Conservation (phyloP, 2,888 invertebrate species). For the Spilarctia lutea region DNA sequence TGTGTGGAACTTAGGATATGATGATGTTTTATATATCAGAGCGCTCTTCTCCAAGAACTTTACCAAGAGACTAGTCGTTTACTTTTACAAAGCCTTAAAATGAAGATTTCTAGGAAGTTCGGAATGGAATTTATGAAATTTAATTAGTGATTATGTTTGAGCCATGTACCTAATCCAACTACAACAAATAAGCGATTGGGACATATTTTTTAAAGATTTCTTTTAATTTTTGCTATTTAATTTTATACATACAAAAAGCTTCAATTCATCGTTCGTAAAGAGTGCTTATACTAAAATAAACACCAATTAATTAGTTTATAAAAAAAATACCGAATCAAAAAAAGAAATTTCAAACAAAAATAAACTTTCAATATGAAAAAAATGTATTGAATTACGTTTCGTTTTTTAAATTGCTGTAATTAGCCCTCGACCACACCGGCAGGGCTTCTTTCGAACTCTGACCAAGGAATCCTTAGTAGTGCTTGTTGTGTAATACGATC, state of each 20-base stretch:
- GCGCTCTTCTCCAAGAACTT: not conserved
- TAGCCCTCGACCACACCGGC: slow-evolving; percentile 72
- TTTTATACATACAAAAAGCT: not conserved
- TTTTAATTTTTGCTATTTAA: not conserved
- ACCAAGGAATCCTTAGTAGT: slow-evolving; percentile 76
- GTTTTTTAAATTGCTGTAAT: slow-evolving; percentile 67
- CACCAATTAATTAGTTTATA: slow-evolving; percentile 14
- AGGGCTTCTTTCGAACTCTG: slow-evolving; percentile 81
- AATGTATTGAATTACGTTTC: slow-evolving; percentile 60
- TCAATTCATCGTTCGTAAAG: not conserved
- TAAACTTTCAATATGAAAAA: slow-evolving; percentile 35
- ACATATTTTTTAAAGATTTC: too few relatives aligned
- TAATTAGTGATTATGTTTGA: not conserved
- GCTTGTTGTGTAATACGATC: slow-evolving; percentile 78
- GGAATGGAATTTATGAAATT: not conserved
- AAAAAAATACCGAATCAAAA: slow-evolving; percentile 9
- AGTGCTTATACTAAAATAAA: not conserved
- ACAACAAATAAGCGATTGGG: not conserved
- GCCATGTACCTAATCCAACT: not conserved
- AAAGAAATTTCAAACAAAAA: slow-evolving; percentile 25
- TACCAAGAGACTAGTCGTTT: not conserved
- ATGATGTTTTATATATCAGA: not conserved
- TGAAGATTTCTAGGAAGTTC: not conserved
- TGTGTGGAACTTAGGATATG: not conserved
- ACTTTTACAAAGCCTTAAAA: not conserved